Evolutionary conservation across 2,113 vertebrate species (phyloP), one percentile per base, ranked within the genome.

Genomic region (Amphiprion ocellaris): DNA sequence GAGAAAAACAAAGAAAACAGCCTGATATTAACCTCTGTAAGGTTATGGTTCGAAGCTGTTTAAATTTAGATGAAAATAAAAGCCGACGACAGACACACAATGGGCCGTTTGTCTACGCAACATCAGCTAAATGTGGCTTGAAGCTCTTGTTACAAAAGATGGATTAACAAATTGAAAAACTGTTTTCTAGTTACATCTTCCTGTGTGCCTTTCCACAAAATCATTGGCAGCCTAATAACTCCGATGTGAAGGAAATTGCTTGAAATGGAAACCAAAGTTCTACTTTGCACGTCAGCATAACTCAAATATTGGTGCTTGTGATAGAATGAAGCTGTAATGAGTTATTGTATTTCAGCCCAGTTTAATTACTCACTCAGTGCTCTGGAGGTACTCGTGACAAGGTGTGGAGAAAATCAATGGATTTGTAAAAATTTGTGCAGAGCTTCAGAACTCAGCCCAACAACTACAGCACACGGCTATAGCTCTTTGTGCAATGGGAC

Each of bases 1-100:
- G 19, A n/a, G 8, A 52, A 7, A 52, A 10, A 15, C 10, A 52
- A 21, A 49, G 16, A 49, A 49, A 52, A 5, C 41, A 44, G 41
- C 39, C 46, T 26, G 49, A 19, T 61, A 61, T 53, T 23, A 24
- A 28, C 26, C 1, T 65, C 49, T 6, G 49, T 60, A 5, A 50
- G 26, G 64, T 59, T 47, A 12, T 52, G 54, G 14, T 66, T 39
- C 17, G 8, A 52, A 52, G 16, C 49, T 24, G 64, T 33, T 69
- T 77, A 71, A 75, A 78, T 77, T 60, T 81, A 26, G n/a, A 74
- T 19, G 39, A 10, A 58, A 68, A 8, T 2, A 9, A 8, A n/a
- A n/a, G n/a, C 16, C 44, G 52, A 47, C 47, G 23, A 54, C 16
- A 54, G 41, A 56, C 4, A 21, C 56, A 83, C 66, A 80, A 53